Evolutionary conservation across 1,140 invertebrate genomes (phyloP).

Genomic region (Whitmania pigra): DNA sequence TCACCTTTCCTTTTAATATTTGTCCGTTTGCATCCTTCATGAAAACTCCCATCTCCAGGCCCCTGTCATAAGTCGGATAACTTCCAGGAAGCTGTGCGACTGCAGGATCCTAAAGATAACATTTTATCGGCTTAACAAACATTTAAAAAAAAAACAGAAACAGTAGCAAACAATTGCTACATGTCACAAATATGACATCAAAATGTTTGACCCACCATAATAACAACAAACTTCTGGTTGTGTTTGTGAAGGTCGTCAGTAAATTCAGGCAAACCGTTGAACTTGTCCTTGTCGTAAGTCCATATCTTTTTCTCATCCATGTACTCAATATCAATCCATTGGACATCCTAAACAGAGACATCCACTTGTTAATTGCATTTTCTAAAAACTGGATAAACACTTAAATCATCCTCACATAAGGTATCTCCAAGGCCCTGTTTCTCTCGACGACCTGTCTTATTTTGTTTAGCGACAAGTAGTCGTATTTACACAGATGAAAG

Average conservation of each 20-base stretch:
- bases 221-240: constrained; percentile 36
- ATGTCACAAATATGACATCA: constrained; percentile 16
- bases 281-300: constrained; percentile 33
- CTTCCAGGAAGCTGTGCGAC: constrained; percentile 31
- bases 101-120: constrained; percentile 34
- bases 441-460: constrained; percentile 45
- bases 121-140: no score
- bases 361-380: neutral
- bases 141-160: no score
- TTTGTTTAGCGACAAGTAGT: constrained; percentile 31
- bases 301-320: constrained; percentile 34
- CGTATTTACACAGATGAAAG: constrained; percentile 63
- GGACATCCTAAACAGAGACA: constrained; percentile 32
- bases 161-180: no score
- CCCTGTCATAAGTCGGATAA: constrained; percentile 63
- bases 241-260: constrained; percentile 34
- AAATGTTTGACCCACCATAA: constrained; percentile 29
- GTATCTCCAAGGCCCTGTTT: constrained; percentile 59
- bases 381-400: neutral
- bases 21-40: constrained; percentile 41
- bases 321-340: constrained; percentile 43
- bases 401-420: constrained; percentile 52
- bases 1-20: constrained; percentile 34
- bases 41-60: constrained; percentile 58
- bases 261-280: constrained; percentile 32